Evolutionary conservation across 2,113 vertebrate species (phyloP), one percentile per base, ranked within the genome.

Genomic region (Camelus bactrianus): DNA sequence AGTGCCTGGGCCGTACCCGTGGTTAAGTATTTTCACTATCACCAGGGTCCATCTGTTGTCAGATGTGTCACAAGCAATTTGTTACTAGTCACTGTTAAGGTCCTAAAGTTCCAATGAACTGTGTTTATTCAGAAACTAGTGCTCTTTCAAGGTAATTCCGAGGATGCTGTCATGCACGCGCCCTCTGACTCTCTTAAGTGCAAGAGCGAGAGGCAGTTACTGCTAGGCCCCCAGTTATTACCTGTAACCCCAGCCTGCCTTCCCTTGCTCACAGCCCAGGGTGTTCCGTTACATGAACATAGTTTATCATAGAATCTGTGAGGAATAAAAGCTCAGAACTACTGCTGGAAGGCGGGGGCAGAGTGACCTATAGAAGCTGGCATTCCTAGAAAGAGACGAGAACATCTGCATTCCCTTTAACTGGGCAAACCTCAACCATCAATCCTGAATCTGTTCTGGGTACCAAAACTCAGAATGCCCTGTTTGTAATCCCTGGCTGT

Each of bases 311-410:
- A 50, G 14, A 24, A 7, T 35, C 50, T 58, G 13, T 6, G n/a
- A 62, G 54, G 20, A 60, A 26, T 76, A 93, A 65, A 54, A 10
- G 22, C 58, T 70, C 64, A 84, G 13, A 75, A 35, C 54, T 46
- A 69, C 11, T 67, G 30, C 42, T 62, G 32, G 60, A 54, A 28
- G 76, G 17, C 70, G 5, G 6, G 6, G 2, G 2, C 80, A 90
- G 58, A 38, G 42, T 52, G 28, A 82, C 35, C 20, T 22, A 73
- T 4, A 95, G 77, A 77, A n/a, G 12, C 14, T 69, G 52, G 20
- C 76, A 82, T 93, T 96, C 83, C 91, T 95, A 89, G 81, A 86
- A 93, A 94, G 58, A 52, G 20, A 82, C 46, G 48, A 94, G 17
- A 48, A n/a, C 58, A 62, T 22, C 26, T 82, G 35, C 80, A 87